Conservation (phyloP, 2,797 vertebrate species). For the Coreius guichenoti region DNA sequence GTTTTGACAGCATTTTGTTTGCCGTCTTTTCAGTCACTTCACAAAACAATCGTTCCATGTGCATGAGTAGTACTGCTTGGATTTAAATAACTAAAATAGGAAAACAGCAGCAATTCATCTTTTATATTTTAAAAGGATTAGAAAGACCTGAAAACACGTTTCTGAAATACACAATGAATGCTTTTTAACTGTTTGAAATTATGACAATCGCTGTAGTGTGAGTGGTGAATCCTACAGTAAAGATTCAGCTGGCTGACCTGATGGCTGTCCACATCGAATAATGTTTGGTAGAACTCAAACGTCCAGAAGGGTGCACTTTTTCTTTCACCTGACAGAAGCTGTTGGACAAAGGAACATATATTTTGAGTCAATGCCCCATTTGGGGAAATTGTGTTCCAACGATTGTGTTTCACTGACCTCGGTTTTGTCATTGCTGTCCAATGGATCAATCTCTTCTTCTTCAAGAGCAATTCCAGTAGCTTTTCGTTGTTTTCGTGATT, state of each 20-base stretch:
- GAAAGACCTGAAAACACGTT: background rate
- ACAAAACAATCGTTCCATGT: background rate
- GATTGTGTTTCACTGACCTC: constrained; percentile 76
- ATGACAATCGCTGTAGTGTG: background rate
- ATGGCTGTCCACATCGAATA: constrained; percentile 93
- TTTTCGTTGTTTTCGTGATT: constrained; percentile 73
- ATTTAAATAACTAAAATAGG: background rate
- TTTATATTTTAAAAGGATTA: background rate
- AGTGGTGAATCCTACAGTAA: background rate
- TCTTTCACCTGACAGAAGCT: constrained; percentile 92
- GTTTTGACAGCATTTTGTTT: background rate
- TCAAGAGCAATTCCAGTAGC: constrained; percentile 66
- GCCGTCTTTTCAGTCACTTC: background rate
- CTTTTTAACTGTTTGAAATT: background rate
- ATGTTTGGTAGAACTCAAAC: constrained; percentile 95
- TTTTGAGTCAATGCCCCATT: background rate
- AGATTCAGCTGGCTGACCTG: constrained; percentile 79
- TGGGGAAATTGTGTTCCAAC: too few species aligned
- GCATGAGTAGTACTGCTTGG: background rate
- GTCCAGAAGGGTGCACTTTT: constrained; percentile 94
- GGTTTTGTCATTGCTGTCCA: constrained; percentile 84
- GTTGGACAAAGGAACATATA: background rate
- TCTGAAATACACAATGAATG: background rate
- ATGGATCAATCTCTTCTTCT: constrained; percentile 81
- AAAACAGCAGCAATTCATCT: background rate